Evolutionary conservation across 2,888 invertebrate genomes (phyloP).

Genomic region (Acronicta leporina): DNA sequence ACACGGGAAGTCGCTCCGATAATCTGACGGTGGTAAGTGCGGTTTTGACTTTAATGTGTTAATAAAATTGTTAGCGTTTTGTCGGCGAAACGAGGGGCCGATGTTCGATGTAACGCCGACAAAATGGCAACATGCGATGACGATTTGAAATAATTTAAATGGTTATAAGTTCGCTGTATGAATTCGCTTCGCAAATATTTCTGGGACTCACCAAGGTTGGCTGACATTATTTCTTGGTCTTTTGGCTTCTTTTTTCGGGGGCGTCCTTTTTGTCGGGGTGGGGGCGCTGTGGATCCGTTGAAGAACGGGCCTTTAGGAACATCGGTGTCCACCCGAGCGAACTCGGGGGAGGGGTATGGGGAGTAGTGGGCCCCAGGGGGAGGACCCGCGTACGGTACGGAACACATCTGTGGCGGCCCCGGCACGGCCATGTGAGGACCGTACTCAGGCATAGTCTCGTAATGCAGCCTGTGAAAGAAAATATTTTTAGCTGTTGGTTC

Average conservation of each 20-base stretch:
- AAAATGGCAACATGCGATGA: conserved; percentile 63
- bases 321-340: conserved; percentile 84
- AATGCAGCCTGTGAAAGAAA: conserved; percentile 78
- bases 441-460: conserved; percentile 88
- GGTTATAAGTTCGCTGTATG: conserved; percentile 54
- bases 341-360: conserved; percentile 89
- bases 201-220: conserved; percentile 93
- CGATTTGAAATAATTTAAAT: conserved; percentile 45
- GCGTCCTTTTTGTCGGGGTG: conserved; percentile 97
- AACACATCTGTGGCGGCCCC: conserved; percentile 89
- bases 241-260: conserved; percentile 98
- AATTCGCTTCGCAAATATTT: conserved; percentile 53
- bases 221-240: conserved; percentile 95
- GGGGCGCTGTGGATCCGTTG: conserved; percentile 87
- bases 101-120: conserved; percentile 68
- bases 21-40: conserved; percentile 86
- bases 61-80: conserved; percentile 88
- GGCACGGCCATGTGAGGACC: conserved; percentile 88
- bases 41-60: conserved; percentile 88
- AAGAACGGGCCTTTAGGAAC: conserved; percentile 89
- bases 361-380: conserved; percentile 84
- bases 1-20: conserved; percentile 86
- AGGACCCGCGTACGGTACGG: conserved; percentile 87
- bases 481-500: conserved; percentile 7
- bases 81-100: conserved; percentile 76